Conservation (phyloP, 2,888 invertebrate genomes). For the Crioceris asparagi region DNA sequence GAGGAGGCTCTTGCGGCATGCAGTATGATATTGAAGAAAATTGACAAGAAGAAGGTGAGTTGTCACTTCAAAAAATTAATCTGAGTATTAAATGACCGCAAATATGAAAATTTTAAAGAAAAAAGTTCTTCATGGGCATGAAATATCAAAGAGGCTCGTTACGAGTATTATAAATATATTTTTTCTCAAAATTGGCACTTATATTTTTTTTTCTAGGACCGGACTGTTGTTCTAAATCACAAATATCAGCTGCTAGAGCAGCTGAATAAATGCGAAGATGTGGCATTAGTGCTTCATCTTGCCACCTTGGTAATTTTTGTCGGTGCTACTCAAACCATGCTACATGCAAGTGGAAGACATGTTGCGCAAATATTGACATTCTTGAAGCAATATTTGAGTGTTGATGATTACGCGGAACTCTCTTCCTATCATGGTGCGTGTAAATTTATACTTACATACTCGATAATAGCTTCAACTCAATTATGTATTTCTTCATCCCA, state of each 20-base stretch:
- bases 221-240: conserved; percentile 65
- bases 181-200: too few relatives aligned
- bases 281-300: conserved; percentile 69
- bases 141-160: too few relatives aligned
- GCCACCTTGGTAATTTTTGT: conserved; percentile 71
- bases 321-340: conserved; percentile 64
- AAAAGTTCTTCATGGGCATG: too few relatives aligned
- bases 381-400: conserved; percentile 57
- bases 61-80: too few relatives aligned
- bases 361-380: conserved; percentile 70
- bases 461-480: too few relatives aligned
- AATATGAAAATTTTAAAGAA: too few relatives aligned
- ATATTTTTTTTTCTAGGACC: too few relatives aligned
- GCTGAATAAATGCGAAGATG: conserved; percentile 61
- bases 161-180: too few relatives aligned
- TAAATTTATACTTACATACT: too few relatives aligned
- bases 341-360: conserved; percentile 91
- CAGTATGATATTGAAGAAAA: conserved; percentile 74
- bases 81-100: too few relatives aligned
- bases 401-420: conserved; percentile 53
- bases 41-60: conserved; percentile 87
- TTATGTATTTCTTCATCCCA: too few relatives aligned
- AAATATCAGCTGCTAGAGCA: conserved; percentile 73
- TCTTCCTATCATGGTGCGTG: conserved; percentile 66
- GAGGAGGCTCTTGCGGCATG: conserved; percentile 61